Conservation (phyloP, 92 coral and sea anemone species). For the Siderastrea radians region DNA sequence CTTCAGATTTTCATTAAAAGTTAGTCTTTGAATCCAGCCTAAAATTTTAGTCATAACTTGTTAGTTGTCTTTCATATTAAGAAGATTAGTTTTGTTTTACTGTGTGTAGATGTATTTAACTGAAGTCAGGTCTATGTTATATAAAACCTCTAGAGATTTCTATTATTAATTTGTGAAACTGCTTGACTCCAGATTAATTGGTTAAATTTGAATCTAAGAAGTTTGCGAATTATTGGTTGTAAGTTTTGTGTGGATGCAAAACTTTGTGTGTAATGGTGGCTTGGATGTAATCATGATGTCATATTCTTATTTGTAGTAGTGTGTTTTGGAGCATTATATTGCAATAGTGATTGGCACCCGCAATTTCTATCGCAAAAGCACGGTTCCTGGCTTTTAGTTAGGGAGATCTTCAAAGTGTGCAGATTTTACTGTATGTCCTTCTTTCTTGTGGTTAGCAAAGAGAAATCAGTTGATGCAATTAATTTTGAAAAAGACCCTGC, state of each 20-base stretch:
- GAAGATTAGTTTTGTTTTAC: neutral
- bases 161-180: constrained; percentile 28
- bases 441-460: no score
- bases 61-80: neutral
- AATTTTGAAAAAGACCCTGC: no score
- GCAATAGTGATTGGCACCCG: neutral
- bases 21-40: neutral
- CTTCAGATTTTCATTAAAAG: neutral
- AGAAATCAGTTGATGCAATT: no score
- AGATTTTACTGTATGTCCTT: neutral
- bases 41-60: neutral
- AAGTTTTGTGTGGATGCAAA: neutral
- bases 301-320: neutral
- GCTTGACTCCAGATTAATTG: constrained; percentile 1
- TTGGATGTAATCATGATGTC: neutral
- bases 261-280: neutral
- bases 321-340: neutral
- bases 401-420: neutral
- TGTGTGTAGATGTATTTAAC: neutral
- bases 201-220: neutral
- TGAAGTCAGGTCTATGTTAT: neutral
- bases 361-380: neutral
- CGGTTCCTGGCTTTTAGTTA: neutral
- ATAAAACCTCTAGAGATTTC: neutral
- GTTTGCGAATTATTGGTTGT: neutral